A percentile compares a stretch with the other conserved stretches of the same genome.
phyloP scores from a whole-genome alignment of 2,113 vertebrate species.

The Boulengeromyrus knoepffleri region DNA sequence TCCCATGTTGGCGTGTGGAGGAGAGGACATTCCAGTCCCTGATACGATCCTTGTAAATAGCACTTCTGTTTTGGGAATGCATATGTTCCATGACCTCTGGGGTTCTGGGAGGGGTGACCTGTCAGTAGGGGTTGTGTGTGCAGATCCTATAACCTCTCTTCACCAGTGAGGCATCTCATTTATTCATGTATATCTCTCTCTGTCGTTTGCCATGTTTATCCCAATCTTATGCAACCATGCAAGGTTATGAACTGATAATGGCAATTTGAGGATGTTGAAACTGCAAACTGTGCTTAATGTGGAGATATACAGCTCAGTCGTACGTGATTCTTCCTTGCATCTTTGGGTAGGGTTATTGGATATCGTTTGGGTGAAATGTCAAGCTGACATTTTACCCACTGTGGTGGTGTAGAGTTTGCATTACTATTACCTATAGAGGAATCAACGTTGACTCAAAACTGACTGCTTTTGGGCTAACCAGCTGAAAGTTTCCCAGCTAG shows the following conservation, averaged over 20 bases:
- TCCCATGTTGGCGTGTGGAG: neutral
- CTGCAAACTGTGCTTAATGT: neutral
- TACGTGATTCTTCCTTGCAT: neutral
- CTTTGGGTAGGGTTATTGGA: neutral
- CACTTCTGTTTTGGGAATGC: neutral
- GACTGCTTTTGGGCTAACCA: neutral
- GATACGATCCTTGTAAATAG: constrained; percentile 2
- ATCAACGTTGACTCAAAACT: neutral
- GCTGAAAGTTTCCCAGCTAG: neutral
- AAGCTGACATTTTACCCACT: neutral
- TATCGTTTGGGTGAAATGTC: neutral
- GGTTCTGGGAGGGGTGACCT: neutral
- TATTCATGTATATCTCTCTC: neutral
- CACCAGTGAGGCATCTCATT: neutral
- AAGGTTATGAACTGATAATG: constrained; percentile 1
- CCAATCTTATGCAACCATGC: neutral
- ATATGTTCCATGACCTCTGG: neutral
- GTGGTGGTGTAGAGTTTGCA: neutral
- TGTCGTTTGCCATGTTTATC: neutral
- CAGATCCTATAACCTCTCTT: neutral
- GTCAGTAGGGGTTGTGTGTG: neutral
- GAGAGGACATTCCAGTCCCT: constrained; percentile 2
- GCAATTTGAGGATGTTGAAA: neutral
- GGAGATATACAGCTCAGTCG: neutral
- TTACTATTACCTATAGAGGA: neutral